phyloP scores from a whole-genome alignment of 2,113 vertebrate genomes.

The Pluvianellus socialis region DNA sequence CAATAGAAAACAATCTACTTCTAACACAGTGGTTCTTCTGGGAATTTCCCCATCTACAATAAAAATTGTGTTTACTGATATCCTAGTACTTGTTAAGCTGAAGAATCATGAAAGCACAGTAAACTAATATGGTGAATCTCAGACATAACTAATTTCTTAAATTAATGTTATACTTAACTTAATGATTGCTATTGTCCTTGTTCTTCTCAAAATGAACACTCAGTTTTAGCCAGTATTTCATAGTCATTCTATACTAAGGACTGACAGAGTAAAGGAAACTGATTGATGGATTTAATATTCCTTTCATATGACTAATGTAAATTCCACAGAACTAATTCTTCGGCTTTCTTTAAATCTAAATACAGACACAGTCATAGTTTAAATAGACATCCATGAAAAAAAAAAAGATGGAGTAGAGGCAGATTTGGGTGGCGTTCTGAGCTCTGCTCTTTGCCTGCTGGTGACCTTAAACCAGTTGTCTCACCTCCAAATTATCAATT shows the following conservation, averaged over 20 bases:
- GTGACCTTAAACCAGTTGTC: background rate
- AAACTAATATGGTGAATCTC: background rate
- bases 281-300: background rate
- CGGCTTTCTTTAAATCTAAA: background rate
- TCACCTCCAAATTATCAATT: background rate
- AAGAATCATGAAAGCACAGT: background rate
- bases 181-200: background rate
- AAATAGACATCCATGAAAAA: background rate
- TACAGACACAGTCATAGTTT: background rate
- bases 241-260: background rate
- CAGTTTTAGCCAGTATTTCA: background rate
- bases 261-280: background rate
- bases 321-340: background rate
- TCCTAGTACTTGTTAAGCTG: background rate
- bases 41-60: background rate
- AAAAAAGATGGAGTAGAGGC: background rate
- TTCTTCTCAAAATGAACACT: background rate
- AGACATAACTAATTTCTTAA: background rate
- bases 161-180: background rate
- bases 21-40: background rate
- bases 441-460: background rate
- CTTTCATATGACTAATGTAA: background rate
- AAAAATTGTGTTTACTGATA: conserved; percentile 42
- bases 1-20: conserved; percentile 23
- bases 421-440: background rate